Base-by-base conservation (phyloP, 2,797 vertebrate species). In the Todus mexicanus region DNA sequence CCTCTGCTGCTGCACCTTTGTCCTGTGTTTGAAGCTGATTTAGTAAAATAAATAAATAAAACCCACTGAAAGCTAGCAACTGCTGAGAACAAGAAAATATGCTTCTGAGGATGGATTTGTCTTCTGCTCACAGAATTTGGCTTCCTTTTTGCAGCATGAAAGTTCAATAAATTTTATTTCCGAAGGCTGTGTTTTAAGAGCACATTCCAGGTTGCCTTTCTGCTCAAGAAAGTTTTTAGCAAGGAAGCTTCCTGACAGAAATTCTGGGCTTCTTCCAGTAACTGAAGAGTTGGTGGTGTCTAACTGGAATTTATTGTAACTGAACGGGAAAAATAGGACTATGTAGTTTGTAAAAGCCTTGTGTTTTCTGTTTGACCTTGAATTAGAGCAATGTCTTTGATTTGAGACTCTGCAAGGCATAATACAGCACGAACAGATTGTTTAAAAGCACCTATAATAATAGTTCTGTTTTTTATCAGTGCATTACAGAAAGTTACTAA, bases 291-390 rank as follows among this genome's bases (percentile, higher is more conserved):
- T 83, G 60, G n/a, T 66, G 89, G 38, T 84, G 56, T n/a, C 53
- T 76, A 69, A 73, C 82, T 47, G 29, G 56, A 33, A 59, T 95
- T 96, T 93, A 42, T 83, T 92, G 81, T 84, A 95, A 90, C 40
- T 47, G 82, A 89, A 63, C 42, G 88, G 84, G 76, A 91, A 86
- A 94, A 93, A 50, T 11, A 70, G 27, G 51, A 43, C 61, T 40
- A 4, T 25, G 42, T 51, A 76, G 54, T 35, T 87, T 84, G 27
- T 37, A 60, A 94, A 84, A 89, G 29, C 50, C 85, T 80, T 84
- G 63, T 89, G 60, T 60, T 92, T 86, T 89, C 82, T 61, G 70
- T 70, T 79, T 89, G 56, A 66, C 60, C 48, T 84, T 95, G 69
- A 83, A 82, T 96, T 91, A 82, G 23, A 87, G 42, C 38, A 77